A percentile compares a stretch with the other conserved stretches of the same genome.
Evolutionary conservation across 2,888 invertebrate genomes (phyloP).

Genomic region (Dysmachus trigonus): DNA sequence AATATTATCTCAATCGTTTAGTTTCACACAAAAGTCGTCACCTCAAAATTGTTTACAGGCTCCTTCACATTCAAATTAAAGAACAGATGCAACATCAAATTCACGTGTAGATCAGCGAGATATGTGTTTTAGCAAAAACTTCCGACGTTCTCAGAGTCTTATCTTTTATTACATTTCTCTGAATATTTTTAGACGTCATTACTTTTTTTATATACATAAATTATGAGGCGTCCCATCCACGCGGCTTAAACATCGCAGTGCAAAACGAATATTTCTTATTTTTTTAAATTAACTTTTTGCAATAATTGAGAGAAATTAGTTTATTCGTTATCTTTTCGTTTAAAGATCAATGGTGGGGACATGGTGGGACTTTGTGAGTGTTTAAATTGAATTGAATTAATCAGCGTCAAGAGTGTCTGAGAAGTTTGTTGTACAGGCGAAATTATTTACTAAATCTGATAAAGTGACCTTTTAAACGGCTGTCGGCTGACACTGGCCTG

Average conservation of each 20-base stretch:
- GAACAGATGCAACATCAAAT: neutral
- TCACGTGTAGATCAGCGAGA: too few species aligned
- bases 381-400: neutral
- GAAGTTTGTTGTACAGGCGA: neutral
- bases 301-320: neutral
- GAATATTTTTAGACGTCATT: neutral
- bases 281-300: neutral
- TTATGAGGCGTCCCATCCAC: neutral
- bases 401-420: neutral
- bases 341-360: neutral
- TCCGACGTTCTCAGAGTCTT: neutral
- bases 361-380: neutral
- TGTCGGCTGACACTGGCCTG: neutral
- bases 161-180: neutral
- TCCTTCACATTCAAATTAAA: neutral
- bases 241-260: neutral
- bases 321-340: neutral
- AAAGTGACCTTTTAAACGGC: neutral
- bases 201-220: neutral
- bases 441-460: neutral
- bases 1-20: neutral
- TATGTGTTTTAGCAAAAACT: neutral
- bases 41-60: neutral
- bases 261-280: neutral
- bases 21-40: neutral